Evolutionary conservation across 2,113 vertebrate genomes (phyloP), one percentile per base, ranked within the genome.

Genomic region (Serinus canaria): DNA sequence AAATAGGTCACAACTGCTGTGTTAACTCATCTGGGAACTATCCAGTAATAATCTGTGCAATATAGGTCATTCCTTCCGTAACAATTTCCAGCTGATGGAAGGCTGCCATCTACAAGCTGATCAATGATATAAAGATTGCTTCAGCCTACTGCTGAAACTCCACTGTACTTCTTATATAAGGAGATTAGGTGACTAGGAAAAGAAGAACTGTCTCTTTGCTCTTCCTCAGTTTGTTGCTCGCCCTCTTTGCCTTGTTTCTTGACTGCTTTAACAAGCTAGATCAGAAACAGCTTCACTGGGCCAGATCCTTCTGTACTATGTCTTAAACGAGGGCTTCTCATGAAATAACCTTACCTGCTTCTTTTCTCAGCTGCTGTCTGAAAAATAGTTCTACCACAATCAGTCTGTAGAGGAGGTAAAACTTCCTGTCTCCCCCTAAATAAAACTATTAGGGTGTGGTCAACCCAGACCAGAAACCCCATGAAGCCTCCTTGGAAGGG

Each of bases 151-250:
- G 27, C 47, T 64, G 81, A 77, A 94, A 47, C 16, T 24, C 27
- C 10, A 20, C 27, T 56, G 17, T 43, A 9, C 27, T 92, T 70
- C 55, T 69, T 14, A 5, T 44, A 13, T 15, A 3, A 15, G 52
- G 47, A 72, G 41, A 30, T 58, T 13, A 72, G 70, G 35, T 30
- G 24, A 17, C 24, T 35, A 39, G 35, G 31, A 9, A 50, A 66
- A 69, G 64, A 52, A 28, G 0, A 8, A 2, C 55, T 50, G 19
- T 15, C 7, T 75, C 17, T 69, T 25, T 77, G 39, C 25, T 69
- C n/a, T 56, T 82, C 11, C n/a, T 81, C 0, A 0, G 4, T 60
- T 60, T 76, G 31, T 72, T 92, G 28, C 39, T 79, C 0, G 0
- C 22, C 15, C 49, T 78, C 35, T 2, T 44, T 94, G 56, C 47